These are phyloP conservation scores for Heliconius eleuchia DNA, from an alignment of 1,140 invertebrate species.

Conservation along the genomic window DNA sequence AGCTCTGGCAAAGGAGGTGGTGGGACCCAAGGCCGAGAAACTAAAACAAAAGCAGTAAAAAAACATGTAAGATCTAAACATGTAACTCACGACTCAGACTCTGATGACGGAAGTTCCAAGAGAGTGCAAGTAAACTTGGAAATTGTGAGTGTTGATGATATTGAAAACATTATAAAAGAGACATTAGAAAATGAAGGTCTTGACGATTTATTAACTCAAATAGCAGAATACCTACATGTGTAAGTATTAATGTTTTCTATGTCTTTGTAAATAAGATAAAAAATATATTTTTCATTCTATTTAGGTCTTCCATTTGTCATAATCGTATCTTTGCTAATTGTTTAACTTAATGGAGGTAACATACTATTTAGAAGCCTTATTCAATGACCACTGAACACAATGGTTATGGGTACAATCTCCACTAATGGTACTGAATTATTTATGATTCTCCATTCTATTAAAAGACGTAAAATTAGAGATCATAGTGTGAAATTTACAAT, in stretches of 20 bases:
- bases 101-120: constrained; percentile 81
- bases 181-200: constrained; percentile 85
- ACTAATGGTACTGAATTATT: too few species aligned
- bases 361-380: too few species aligned
- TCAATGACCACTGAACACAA: too few species aligned
- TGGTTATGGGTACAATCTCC: too few species aligned
- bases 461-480: too few species aligned
- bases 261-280: too few species aligned
- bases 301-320: too few species aligned
- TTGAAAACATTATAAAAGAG: constrained; percentile 85
- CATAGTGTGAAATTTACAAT: too few species aligned
- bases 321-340: too few species aligned
- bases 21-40: constrained; percentile 95
- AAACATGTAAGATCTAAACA: constrained; percentile 83
- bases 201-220: constrained; percentile 83
- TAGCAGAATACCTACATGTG: constrained; percentile 84
- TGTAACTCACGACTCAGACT: constrained; percentile 82
- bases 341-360: too few species aligned
- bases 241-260: constrained; percentile 76
- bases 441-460: too few species aligned
- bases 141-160: constrained; percentile 86
- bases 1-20: constrained; percentile 92
- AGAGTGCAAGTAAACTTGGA: constrained; percentile 78
- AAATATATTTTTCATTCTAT: too few species aligned
- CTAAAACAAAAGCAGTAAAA: constrained; percentile 97